Evolutionary conservation across 2,888 invertebrate genomes (phyloP), one percentile per base, ranked within the genome.

Genomic region (Pheosia gnoma): DNA sequence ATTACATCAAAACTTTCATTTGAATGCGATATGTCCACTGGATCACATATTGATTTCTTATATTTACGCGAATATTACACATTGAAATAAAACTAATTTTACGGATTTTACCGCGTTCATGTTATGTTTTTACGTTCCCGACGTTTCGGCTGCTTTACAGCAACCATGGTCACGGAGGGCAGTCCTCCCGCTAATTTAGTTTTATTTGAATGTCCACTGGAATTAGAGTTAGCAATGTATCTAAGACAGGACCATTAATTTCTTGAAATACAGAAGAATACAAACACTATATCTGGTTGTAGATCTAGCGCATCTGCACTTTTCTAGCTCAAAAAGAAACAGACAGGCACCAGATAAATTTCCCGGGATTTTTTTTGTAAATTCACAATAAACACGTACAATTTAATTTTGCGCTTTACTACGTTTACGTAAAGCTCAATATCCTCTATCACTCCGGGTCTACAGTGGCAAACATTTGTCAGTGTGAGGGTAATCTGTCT

Each of bases 401-500:
- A 49, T 54, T 60, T 39, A 49, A 80, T 74, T 78, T 68, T 68
- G 67, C 41, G 65, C 80, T 73, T 67, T 76, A 71, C 51, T 9
- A 53, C 36, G 36, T 63, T 47, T 9, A 62, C 59, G 61, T 72
- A 79, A 71, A 74, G 80, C 72, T 72, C 68, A 77, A 72, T 81
- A 79, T 67, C 62, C 52, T 65, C 67, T 72, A 72, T 63, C 56
- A 59, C 59, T 64, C 55, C 37, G 60, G 68, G 68, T 74, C 73
- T 74, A 69, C 72, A 71, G 68, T 68, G 76, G 66, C 77, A 79
- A 86, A 80, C 87, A 86, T 89, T 89, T 86, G 85, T 87, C 85
- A 83, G 81, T 78, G 78, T 78, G 81, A 80, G 81, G 78, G 86
- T 88, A 87, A 89, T 89, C 87, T 80, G 86, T 86, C 85, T 86